Evolutionary conservation across 2,113 vertebrate species (phyloP).

Genomic region (Globicephala melas): DNA sequence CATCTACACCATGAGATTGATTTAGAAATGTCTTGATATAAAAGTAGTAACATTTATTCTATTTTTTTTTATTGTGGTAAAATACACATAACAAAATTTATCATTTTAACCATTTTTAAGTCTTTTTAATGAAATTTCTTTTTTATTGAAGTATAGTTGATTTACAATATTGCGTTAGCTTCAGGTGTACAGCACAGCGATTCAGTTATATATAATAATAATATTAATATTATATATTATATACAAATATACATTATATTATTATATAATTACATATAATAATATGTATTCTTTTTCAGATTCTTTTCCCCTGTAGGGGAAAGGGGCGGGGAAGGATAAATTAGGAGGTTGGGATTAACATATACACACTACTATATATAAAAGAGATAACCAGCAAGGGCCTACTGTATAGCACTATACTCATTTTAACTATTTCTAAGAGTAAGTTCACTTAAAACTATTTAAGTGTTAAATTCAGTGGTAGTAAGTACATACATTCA

Average conservation of each 20-base stretch:
- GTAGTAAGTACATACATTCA: background rate
- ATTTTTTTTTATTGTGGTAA: background rate
- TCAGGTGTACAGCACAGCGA: background rate
- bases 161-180: background rate
- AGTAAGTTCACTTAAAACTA: background rate
- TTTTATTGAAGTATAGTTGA: background rate
- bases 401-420: background rate
- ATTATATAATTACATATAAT: background rate
- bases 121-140: background rate
- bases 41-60: background rate
- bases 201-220: background rate
- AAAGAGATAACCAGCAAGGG: background rate
- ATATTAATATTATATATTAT: background rate
- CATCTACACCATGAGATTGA: background rate
- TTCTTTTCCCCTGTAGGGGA: background rate
- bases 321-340: background rate
- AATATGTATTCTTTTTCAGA: background rate
- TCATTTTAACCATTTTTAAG: background rate
- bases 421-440: background rate
- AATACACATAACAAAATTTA: background rate
- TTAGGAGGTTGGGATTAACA: background rate
- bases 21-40: background rate
- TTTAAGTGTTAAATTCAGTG: background rate
- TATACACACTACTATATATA: background rate
- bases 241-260: background rate